Conservation (phyloP, 2,888 invertebrate species). For the Parnassius smintheus region DNA sequence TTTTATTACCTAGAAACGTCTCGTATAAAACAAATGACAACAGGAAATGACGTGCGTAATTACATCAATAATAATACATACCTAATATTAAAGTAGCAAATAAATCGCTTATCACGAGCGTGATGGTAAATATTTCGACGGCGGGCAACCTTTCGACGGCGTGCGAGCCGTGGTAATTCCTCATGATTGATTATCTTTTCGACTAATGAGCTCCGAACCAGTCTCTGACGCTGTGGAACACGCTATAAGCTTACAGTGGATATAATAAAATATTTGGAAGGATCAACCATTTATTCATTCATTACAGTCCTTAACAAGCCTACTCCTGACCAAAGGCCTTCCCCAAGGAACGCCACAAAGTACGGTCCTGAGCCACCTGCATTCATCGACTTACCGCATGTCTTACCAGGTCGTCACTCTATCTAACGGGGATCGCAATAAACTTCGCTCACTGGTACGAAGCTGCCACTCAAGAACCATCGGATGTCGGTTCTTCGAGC, state of each 20-base stretch:
- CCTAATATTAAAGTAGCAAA: conserved; percentile 25
- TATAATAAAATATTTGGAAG: neutral
- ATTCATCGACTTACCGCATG: too few relatives aligned
- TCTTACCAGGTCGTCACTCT: too few relatives aligned
- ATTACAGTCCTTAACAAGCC: too few relatives aligned
- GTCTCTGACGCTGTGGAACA: conserved; percentile 42
- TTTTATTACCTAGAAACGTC: conserved; percentile 8
- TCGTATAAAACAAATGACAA: conserved; percentile 9
- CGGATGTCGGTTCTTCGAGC: too few relatives aligned
- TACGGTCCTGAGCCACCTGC: too few relatives aligned
- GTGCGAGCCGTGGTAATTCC: conserved; percentile 55
- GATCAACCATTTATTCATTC: too few relatives aligned
- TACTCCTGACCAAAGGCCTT: too few relatives aligned
- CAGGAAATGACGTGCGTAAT: conserved; percentile 19
- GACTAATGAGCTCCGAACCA: conserved; percentile 68
- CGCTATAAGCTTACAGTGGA: conserved; percentile 29
- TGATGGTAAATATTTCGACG: conserved; percentile 37
- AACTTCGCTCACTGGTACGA: too few relatives aligned
- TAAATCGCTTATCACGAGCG: conserved; percentile 30
- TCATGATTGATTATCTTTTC: conserved; percentile 73
- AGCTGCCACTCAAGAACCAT: too few relatives aligned
- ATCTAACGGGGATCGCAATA: too few relatives aligned
- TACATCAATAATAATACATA: conserved; percentile 8
- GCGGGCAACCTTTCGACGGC: conserved; percentile 46
- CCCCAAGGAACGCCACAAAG: too few relatives aligned